Conservation (phyloP, 2,797 vertebrate genomes). For the Fratercula arctica region DNA sequence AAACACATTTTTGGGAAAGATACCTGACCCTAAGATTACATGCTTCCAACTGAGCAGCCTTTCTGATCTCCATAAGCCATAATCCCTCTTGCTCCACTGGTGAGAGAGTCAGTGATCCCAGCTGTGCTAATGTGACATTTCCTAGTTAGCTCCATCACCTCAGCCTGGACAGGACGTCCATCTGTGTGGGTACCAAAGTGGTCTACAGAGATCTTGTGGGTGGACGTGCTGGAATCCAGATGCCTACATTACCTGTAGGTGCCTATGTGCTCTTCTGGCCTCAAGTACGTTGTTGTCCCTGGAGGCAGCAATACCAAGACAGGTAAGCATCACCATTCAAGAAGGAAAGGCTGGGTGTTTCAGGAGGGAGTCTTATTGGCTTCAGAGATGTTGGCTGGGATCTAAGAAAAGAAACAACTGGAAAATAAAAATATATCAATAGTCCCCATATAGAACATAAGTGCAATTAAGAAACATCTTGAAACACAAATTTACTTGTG, state of each 20-base stretch:
- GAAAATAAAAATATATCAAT: neutral
- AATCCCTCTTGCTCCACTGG: neutral
- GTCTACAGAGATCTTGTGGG: neutral
- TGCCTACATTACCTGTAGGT: too few species aligned
- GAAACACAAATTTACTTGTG: neutral
- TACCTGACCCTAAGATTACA: neutral
- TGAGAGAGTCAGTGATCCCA: neutral
- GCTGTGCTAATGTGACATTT: neutral
- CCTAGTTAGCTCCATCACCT: neutral
- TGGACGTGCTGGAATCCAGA: rapidly evolving
- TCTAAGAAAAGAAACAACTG: neutral
- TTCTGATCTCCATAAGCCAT: neutral
- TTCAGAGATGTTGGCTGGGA: neutral
- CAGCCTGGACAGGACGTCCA: rapidly evolving
- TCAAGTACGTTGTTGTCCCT: neutral
- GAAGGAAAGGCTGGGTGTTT: neutral
- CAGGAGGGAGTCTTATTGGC: neutral
- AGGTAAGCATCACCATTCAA: neutral
- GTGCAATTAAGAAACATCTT: neutral
- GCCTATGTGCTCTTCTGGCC: neutral
- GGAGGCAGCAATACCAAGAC: neutral
- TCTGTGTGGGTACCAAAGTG: neutral
- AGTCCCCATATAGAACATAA: neutral
- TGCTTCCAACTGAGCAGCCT: neutral
- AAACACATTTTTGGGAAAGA: neutral